A percentile compares a stretch with the other conserved stretches of the same genome.
Evolutionary conservation across 2,888 invertebrate species (phyloP).

Genomic region (Polymixis flavicincta): DNA sequence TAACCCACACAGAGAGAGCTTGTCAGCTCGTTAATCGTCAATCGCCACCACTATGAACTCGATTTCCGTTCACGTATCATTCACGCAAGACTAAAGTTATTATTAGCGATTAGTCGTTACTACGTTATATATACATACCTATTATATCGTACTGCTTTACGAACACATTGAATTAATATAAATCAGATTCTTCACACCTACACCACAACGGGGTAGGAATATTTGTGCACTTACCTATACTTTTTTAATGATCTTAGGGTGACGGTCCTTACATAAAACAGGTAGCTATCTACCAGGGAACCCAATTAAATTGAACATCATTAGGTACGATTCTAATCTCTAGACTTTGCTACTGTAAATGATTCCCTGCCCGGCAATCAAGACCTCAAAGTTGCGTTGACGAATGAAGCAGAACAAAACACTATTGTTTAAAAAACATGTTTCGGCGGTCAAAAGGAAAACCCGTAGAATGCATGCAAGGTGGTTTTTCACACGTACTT

Average conservation of each 20-base stretch:
- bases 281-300: not conserved
- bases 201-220: not conserved
- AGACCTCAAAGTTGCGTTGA: not conserved
- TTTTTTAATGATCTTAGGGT: not conserved
- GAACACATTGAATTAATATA: not conserved
- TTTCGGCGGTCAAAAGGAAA: constrained; percentile 33
- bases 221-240: not conserved
- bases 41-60: constrained; percentile 20
- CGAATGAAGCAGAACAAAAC: constrained; percentile 13
- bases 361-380: not conserved
- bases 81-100: constrained; percentile 11
- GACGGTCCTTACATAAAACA: not conserved
- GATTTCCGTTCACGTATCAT: constrained; percentile 31
- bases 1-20: constrained; percentile 24
- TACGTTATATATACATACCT: not conserved
- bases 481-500: constrained; percentile 51
- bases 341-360: not conserved
- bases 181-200: not conserved
- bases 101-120: constrained; percentile 13
- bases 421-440: constrained; percentile 24
- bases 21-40: constrained; percentile 44
- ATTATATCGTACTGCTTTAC: not conserved
- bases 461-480: constrained; percentile 30
- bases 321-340: not conserved
- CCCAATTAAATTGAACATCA: not conserved